These are phyloP conservation scores for Genyomyrus donnyi DNA, from an alignment of 2,113 vertebrate species.

Conservation along the genomic window DNA sequence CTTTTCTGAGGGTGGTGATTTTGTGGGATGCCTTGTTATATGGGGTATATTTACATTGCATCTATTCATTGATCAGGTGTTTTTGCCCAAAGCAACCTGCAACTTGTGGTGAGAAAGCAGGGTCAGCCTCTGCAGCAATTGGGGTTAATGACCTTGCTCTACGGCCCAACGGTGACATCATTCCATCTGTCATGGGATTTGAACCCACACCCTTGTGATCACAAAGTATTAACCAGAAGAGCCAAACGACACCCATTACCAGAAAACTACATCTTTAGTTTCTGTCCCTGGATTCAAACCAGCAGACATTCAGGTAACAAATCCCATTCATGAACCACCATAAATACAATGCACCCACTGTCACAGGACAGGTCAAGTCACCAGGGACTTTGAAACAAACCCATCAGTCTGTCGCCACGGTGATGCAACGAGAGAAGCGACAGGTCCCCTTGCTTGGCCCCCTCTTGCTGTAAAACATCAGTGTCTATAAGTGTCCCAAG, in stretches of 20 bases:
- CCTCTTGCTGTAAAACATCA: neutral
- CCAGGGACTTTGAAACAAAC: neutral
- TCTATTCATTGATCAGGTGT: neutral
- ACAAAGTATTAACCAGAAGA: neutral
- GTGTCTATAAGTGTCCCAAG: neutral
- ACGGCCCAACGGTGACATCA: neutral
- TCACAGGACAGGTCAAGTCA: neutral
- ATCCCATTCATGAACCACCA: neutral
- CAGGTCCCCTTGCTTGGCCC: neutral
- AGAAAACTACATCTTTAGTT: neutral
- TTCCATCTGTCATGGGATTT: neutral
- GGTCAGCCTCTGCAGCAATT: neutral
- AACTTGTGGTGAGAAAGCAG: neutral
- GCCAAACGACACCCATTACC: neutral
- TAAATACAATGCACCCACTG: neutral
- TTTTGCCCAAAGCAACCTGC: neutral
- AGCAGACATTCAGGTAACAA: neutral
- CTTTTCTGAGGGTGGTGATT: neutral
- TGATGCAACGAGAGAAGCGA: neutral
- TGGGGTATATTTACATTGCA: neutral
- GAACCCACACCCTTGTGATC: neutral
- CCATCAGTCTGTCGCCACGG: neutral
- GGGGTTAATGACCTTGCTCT: neutral
- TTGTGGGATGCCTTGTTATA: neutral
- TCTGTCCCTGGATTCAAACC: neutral